These are phyloP conservation scores for Myiothlypis coronata DNA, from an alignment of 2,797 vertebrate species.

Conservation along the genomic window DNA sequence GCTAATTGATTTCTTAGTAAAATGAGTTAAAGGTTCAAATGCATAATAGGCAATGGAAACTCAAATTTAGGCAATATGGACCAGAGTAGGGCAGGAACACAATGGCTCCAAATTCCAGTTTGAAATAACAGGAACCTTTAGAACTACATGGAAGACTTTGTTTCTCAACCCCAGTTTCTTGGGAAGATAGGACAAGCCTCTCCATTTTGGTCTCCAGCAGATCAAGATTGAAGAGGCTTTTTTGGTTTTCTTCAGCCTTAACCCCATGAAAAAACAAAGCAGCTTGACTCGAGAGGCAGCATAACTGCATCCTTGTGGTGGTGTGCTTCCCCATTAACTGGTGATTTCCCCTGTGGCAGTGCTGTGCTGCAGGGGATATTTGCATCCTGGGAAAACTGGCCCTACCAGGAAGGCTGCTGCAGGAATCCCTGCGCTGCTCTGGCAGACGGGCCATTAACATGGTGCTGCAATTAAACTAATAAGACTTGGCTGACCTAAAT, in stretches of 20 bases:
- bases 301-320: neutral
- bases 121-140: neutral
- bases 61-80: neutral
- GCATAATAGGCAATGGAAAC: neutral
- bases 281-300: accelerated
- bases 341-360: neutral
- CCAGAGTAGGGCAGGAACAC: neutral
- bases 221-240: neutral
- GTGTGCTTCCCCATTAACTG: neutral
- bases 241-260: neutral
- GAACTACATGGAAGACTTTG: neutral
- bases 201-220: neutral
- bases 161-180: neutral
- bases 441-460: neutral
- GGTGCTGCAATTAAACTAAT: neutral
- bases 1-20: neutral
- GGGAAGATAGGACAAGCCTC: neutral
- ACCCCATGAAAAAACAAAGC: neutral
- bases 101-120: neutral
- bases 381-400: slow-evolving; percentile 1
- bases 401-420: neutral
- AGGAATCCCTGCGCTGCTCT: neutral
- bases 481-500: neutral
- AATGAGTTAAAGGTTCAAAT: neutral
- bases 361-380: neutral